A percentile compares a stretch with the other conserved stretches of the same genome.
Conservation (phyloP, 2,888 invertebrate species). For the Acrocyrtus sp. region DNA sequence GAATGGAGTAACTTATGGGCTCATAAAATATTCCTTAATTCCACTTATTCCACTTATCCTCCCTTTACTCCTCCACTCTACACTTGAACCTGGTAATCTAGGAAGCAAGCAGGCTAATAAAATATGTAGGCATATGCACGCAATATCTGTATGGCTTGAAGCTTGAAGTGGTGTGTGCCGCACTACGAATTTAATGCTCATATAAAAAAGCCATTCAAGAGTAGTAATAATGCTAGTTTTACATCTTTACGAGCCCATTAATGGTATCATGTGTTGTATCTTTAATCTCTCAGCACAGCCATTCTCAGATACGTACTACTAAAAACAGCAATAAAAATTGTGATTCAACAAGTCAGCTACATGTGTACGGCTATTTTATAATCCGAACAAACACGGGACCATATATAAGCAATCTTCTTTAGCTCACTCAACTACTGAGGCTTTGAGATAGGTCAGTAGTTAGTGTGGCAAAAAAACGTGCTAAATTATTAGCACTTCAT, state of each 20-base stretch:
- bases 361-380: too few species aligned
- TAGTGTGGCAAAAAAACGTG: neutral
- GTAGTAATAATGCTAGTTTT: constrained; percentile 33
- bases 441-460: constrained; percentile 15
- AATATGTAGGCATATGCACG: too few species aligned
- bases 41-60: too few species aligned
- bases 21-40: constrained; percentile 27
- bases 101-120: too few species aligned
- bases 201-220: constrained; percentile 25
- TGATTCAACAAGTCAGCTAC: constrained; percentile 65
- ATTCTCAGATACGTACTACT: neutral
- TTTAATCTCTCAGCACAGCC: constrained; percentile 18
- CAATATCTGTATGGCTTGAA: too few species aligned
- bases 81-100: too few species aligned
- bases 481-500: neutral
- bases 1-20: constrained; percentile 27
- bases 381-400: too few species aligned
- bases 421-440: neutral
- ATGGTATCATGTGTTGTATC: constrained; percentile 30
- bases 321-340: constrained; percentile 20
- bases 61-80: too few species aligned
- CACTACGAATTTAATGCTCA: neutral
- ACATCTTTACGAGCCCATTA: constrained; percentile 36
- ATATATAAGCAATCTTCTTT: neutral
- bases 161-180: too few species aligned